phyloP scores from a whole-genome alignment of 2,888 invertebrate species.

The Hermodice carunculata region DNA sequence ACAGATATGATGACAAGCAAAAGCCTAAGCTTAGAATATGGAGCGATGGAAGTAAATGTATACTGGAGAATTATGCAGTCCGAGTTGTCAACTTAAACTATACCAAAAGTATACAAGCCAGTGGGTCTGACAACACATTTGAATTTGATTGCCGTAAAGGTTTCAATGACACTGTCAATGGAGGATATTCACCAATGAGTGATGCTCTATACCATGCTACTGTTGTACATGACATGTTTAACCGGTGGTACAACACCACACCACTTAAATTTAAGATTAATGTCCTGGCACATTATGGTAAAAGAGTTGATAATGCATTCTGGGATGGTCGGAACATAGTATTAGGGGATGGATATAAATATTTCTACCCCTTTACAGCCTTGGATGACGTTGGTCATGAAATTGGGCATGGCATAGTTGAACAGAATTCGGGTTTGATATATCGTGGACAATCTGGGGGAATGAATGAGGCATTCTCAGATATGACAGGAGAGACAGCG shows the following conservation, averaged over 20 bases:
- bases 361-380: slow-evolving; percentile 35
- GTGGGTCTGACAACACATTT: too few relatives aligned
- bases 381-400: slow-evolving; percentile 45
- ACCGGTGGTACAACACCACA: slow-evolving; percentile 40
- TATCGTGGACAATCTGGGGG: slow-evolving; percentile 24
- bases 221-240: slow-evolving; percentile 44
- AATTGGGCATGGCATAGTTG: slow-evolving; percentile 43
- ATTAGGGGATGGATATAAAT: slow-evolving; percentile 16
- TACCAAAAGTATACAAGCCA: too few relatives aligned
- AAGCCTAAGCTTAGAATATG: background rate
- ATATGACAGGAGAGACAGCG: slow-evolving; percentile 41
- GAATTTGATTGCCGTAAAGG: slow-evolving; percentile 30
- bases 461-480: slow-evolving; percentile 31
- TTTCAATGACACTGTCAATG: slow-evolving; percentile 34
- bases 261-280: slow-evolving; percentile 14
- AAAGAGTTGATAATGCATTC: slow-evolving; percentile 46
- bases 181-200: slow-evolving; percentile 36
- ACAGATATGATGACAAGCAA: too few relatives aligned
- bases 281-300: slow-evolving; percentile 46
- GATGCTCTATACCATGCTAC: slow-evolving; percentile 47
- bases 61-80: background rate
- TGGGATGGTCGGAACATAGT: slow-evolving; percentile 33
- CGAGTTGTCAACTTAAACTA: background rate
- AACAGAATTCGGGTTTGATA: slow-evolving; percentile 37
- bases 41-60: background rate